A percentile compares a stretch with the other conserved stretches of the same genome.
These are phyloP conservation scores for Druon quercuslanigerum DNA, from an alignment of 1,140 invertebrate species.

Conservation along the genomic window DNA sequence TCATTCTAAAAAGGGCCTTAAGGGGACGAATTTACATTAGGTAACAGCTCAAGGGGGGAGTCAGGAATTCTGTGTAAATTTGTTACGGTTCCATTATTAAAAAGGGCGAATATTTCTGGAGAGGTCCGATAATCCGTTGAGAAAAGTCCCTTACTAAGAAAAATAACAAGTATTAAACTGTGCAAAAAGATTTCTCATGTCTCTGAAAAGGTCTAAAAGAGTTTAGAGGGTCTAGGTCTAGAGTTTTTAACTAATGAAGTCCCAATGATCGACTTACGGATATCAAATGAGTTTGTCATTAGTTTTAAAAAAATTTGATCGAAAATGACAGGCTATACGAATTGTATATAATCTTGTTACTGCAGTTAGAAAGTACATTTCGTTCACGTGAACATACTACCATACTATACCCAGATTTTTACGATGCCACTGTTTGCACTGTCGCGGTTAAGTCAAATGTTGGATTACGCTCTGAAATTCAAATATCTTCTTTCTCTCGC, in stretches of 20 bases:
- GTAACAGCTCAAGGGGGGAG: no score
- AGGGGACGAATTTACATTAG: no score
- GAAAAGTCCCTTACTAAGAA: no score
- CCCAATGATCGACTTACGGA: not conserved
- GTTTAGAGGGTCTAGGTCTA: no score
- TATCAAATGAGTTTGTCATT: not conserved
- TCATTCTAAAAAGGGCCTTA: no score
- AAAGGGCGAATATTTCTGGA: no score
- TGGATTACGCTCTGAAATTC: slow-evolving; percentile 1
- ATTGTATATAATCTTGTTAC: not conserved
- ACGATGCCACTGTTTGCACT: not conserved
- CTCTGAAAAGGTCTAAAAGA: not conserved
- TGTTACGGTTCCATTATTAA: no score
- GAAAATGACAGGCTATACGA: not conserved
- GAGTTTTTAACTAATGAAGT: no score
- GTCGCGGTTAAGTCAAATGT: not conserved
- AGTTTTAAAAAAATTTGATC: not conserved
- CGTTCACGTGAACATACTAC: not conserved
- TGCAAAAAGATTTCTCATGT: not conserved
- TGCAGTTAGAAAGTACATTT: not conserved
- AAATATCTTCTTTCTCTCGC: slow-evolving; percentile 5
- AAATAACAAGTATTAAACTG: not conserved
- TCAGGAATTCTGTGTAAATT: no score
- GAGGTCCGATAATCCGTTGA: no score
- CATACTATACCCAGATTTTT: not conserved